Conservation (phyloP, 2,888 invertebrate genomes). For the Drosophila putrida region DNA sequence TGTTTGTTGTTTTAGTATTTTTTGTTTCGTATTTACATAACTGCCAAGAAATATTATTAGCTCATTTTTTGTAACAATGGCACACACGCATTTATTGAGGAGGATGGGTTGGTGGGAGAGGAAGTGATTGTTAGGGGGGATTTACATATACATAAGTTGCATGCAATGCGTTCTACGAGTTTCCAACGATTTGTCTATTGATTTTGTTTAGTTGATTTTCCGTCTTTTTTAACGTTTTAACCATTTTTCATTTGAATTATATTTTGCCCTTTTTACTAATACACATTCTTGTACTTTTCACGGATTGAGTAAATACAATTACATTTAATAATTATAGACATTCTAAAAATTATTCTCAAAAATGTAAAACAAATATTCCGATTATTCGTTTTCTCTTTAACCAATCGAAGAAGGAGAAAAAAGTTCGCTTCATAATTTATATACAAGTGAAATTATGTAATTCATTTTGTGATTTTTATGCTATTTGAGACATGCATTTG, state of each 20-base stretch:
- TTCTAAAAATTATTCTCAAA: conserved; percentile 26
- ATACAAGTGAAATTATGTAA: conserved; percentile 37
- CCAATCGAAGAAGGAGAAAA: conserved; percentile 15
- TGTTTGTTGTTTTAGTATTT: not conserved
- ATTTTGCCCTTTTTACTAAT: conserved; percentile 26
- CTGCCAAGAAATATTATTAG: conserved; percentile 20
- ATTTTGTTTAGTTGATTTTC: conserved; percentile 15
- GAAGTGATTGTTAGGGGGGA: conserved; percentile 9
- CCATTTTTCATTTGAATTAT: conserved; percentile 4
- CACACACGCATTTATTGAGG: conserved; percentile 39
- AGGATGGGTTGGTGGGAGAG: not conserved
- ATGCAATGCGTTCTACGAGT: conserved; percentile 22
- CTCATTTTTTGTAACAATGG: conserved; percentile 35
- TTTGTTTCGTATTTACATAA: conserved; percentile 35
- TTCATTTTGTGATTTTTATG: not conserved
- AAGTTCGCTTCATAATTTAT: conserved; percentile 31
- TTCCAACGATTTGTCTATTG: conserved; percentile 37
- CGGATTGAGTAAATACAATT: conserved; percentile 44
- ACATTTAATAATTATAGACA: conserved; percentile 6
- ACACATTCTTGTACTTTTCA: conserved; percentile 62
- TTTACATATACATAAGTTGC: conserved; percentile 34
- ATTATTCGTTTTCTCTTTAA: not conserved
- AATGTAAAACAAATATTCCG: conserved; percentile 8
- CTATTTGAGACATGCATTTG: conserved; percentile 14
- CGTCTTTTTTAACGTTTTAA: conserved; percentile 20